phyloP scores from a whole-genome alignment of 2,888 invertebrate genomes.

The Tiphia femorata region DNA sequence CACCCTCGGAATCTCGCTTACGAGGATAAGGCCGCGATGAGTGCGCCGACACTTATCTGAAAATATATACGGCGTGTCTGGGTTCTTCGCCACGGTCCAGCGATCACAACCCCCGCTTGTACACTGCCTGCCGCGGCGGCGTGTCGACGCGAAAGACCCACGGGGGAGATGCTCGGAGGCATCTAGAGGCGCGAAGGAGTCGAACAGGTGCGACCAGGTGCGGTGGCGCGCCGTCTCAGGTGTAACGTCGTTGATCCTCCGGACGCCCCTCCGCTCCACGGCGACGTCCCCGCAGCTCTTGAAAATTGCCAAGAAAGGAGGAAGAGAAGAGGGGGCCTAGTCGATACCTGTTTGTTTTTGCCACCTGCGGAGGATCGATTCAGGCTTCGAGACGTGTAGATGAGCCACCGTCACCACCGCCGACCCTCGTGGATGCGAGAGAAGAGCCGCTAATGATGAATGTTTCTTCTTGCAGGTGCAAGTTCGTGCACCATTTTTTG shows the following conservation, averaged over 20 bases:
- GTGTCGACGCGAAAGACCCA: slow-evolving; percentile 19
- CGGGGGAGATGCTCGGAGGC: slow-evolving; percentile 32
- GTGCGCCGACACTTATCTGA: slow-evolving; percentile 1
- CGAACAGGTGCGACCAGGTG: slow-evolving; percentile 60
- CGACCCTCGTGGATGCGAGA: slow-evolving; percentile 26
- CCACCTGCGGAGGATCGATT: slow-evolving; percentile 34
- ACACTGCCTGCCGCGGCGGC: slow-evolving; percentile 13
- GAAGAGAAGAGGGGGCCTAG: slow-evolving; percentile 14
- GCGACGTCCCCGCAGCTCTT: background rate
- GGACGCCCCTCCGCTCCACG: slow-evolving; percentile 24
- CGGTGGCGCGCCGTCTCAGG: slow-evolving; percentile 16
- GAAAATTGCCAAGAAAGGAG: background rate
- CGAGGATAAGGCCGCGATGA: no score
- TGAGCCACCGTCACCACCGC: no score
- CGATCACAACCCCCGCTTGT: slow-evolving; percentile 34
- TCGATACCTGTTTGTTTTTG: slow-evolving; percentile 24
- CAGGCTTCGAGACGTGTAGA: slow-evolving; percentile 5
- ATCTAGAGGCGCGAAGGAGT: slow-evolving; percentile 47
- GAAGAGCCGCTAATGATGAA: background rate
- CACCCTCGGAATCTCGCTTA: no score
- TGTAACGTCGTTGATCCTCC: no score
- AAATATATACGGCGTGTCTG: slow-evolving; percentile 2
- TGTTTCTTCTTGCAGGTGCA: no score
- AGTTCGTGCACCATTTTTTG: no score
- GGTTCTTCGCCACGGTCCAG: slow-evolving; percentile 38